These are phyloP conservation scores for Cacoxenus indagator DNA, from an alignment of 2,888 invertebrate genomes.

Conservation along the genomic window DNA sequence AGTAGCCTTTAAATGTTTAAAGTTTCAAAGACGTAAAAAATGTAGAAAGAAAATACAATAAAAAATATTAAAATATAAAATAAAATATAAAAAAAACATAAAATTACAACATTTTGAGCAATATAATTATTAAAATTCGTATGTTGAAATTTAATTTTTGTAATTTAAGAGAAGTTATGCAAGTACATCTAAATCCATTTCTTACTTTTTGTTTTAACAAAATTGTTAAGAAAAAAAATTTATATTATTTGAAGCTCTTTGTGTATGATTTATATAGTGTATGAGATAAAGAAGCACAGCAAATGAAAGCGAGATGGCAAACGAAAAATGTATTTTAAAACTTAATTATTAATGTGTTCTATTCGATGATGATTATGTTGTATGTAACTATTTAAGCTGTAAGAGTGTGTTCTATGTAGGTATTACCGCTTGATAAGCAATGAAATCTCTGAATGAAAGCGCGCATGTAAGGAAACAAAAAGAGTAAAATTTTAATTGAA, in stretches of 20 bases:
- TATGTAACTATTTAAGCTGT: constrained; percentile 10
- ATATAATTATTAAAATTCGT: constrained; percentile 42
- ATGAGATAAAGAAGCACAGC: not conserved
- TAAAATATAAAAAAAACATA: constrained; percentile 40
- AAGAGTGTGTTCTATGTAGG: constrained; percentile 14
- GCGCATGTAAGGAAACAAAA: constrained; percentile 17
- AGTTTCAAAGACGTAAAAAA: constrained; percentile 49
- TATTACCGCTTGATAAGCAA: constrained; percentile 9
- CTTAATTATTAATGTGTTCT: not conserved
- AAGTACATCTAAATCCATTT: constrained; percentile 20
- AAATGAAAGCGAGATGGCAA: not conserved
- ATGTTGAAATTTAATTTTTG: not conserved
- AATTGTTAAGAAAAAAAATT: not conserved
- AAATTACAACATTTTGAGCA: constrained; percentile 28
- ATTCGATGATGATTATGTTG: not conserved
- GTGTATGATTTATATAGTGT: not conserved
- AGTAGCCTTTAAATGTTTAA: constrained; percentile 59
- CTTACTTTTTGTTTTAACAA: not conserved
- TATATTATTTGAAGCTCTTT: not conserved
- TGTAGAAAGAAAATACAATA: constrained; percentile 16
- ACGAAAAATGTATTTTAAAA: constrained; percentile 8
- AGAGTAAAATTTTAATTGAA: constrained; percentile 25
- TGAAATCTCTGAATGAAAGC: constrained; percentile 3
- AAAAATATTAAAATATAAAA: constrained; percentile 20
- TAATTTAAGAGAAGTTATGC: constrained; percentile 12